Conservation (phyloP, 2,113 vertebrate genomes). For the Nycticryphes semicollaris region DNA sequence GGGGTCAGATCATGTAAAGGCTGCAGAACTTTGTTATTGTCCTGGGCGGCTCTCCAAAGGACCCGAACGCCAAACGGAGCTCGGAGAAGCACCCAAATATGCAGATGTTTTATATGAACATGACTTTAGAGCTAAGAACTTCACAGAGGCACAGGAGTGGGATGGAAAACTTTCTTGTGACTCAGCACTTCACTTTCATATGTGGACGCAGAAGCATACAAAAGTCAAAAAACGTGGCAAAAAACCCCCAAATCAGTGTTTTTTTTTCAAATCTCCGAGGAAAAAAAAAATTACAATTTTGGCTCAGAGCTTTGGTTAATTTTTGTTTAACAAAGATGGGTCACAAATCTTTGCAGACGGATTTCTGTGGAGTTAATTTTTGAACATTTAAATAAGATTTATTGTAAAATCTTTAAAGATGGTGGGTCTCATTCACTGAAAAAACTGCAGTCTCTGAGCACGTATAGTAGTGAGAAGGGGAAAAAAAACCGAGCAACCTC, state of each 20-base stretch:
- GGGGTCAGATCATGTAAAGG: not conserved
- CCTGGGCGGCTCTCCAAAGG: not conserved
- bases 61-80: not conserved
- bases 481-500: not conserved
- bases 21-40: not conserved
- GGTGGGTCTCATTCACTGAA: not conserved
- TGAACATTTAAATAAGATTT: not conserved
- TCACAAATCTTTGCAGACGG: not conserved
- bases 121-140: not conserved
- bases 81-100: not conserved
- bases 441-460: not conserved
- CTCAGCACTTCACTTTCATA: conserved; percentile 25
- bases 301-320: not conserved
- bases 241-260: not conserved
- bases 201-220: not conserved
- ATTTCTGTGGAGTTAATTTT: not conserved
- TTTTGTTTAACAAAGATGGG: not conserved
- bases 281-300: not conserved
- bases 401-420: not conserved
- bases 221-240: not conserved
- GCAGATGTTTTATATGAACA: not conserved
- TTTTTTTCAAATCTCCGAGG: not conserved
- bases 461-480: no score
- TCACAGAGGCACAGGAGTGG: not conserved
- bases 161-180: conserved; percentile 44